Evolutionary conservation across 1,140 invertebrate genomes (phyloP), one percentile per base, ranked within the genome.

Genomic region (Aphidius ervi): DNA sequence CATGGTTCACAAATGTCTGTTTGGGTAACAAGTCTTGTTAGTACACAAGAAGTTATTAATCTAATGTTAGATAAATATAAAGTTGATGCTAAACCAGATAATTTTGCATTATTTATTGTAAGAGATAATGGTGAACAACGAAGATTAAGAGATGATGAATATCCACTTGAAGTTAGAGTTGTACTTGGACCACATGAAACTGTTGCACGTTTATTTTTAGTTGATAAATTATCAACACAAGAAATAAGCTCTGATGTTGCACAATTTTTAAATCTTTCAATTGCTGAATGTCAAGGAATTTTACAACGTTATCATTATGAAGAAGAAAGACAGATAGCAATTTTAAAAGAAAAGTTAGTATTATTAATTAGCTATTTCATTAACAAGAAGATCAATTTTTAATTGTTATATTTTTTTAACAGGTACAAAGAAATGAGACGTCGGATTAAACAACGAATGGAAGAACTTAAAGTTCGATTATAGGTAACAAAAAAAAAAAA

Each of bases 31-130:
- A 92, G 89, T 59, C 78, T 91, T 58, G 88, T 93, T 42, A 90
- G 86, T 63, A 89, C 89, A 23, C 83, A 86, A 61, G 89, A 93
- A 73, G 91, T 94, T 10, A 91, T 94, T 47, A 92, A 91, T 78
- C 82, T 92, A 43, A 83, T 94, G 75, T 78, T 94, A 37, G 91
- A 94, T 64, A 94, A 94, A 72, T 94, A 94, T 73, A 92, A 92
- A 80, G 90, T 94, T 65, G 91, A 87, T 78, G 91, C 85, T 67
- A 83, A 86, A 63, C 81, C 89, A 2, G 83, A 86, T 58, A 88
- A 92, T 77, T 94, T 93, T 80, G 89, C 90, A 8, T 76, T 94
- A 10, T 94, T 89, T 72, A 84, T 93, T 48, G 85, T 94, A 47
- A 83, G 88, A 59, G 91, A 93, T 73, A 92, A 91, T 78, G 91